phyloP scores from a whole-genome alignment of 2,113 vertebrate species.

The Tachycineta bicolor region DNA sequence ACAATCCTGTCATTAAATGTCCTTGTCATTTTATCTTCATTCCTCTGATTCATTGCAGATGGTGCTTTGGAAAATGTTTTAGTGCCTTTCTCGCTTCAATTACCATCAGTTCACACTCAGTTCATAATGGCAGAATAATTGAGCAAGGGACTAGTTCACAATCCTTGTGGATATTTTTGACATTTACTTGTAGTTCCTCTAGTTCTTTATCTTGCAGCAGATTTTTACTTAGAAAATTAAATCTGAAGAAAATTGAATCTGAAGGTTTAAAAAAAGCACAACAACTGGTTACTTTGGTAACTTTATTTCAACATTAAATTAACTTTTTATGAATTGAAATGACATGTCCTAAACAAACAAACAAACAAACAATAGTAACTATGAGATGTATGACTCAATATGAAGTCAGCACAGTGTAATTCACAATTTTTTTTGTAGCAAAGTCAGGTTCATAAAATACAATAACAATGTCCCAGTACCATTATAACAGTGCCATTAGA shows the following conservation, averaged over 20 bases:
- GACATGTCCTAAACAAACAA: not conserved
- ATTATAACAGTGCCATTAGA: not conserved
- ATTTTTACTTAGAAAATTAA: conserved; percentile 31
- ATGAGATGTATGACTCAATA: not conserved
- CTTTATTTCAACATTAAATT: conserved; percentile 27
- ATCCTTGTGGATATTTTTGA: conserved; percentile 14
- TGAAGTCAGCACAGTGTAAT: not conserved
- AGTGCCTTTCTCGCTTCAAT: conserved; percentile 43
- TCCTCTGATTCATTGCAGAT: conserved; percentile 69
- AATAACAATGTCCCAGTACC: not conserved
- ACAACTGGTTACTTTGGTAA: conserved; percentile 3
- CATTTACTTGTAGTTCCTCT: not conserved
- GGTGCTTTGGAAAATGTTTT: conserved; percentile 51
- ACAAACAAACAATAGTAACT: not conserved
- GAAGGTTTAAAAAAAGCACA: not conserved
- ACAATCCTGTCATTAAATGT: conserved; percentile 59
- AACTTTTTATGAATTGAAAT: not conserved
- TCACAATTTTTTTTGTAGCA: not conserved
- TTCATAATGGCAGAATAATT: conserved; percentile 38
- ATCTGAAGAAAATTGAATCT: conserved; percentile 17
- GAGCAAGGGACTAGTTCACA: not conserved
- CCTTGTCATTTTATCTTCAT: conserved; percentile 71
- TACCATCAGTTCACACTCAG: conserved; percentile 54
- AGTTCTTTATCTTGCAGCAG: not conserved
- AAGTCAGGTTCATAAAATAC: not conserved